These are phyloP conservation scores for Agonopterix heracliana DNA, from an alignment of 2,888 invertebrate genomes.

Conservation along the genomic window DNA sequence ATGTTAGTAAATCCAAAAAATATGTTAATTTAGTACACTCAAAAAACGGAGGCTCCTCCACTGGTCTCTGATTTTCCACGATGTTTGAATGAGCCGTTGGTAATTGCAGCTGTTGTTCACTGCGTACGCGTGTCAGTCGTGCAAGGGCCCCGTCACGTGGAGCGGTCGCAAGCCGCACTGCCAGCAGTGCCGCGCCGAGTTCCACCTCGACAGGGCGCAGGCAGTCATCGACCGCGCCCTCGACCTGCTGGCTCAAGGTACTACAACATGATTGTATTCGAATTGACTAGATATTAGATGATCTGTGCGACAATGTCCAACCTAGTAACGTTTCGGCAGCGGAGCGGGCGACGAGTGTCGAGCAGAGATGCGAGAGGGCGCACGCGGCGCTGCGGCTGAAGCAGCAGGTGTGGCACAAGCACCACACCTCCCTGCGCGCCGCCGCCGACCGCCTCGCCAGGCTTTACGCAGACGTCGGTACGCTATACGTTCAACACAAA, in stretches of 20 bases:
- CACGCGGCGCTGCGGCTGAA: constrained; percentile 39
- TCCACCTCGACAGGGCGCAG: constrained; percentile 35
- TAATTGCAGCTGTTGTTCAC: constrained; percentile 38
- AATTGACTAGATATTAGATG: not conserved
- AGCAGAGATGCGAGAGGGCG: constrained; percentile 37
- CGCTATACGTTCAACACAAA: constrained; percentile 1
- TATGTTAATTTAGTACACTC: too few species aligned
- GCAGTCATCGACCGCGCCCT: constrained; percentile 44
- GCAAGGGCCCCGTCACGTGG: constrained; percentile 56
- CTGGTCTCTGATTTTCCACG: too few species aligned
- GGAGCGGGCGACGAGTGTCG: constrained; percentile 24
- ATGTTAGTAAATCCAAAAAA: too few species aligned
- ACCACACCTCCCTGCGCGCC: constrained; percentile 42
- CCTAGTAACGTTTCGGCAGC: constrained; percentile 24
- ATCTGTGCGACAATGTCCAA: not conserved
- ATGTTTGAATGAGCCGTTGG: too few species aligned
- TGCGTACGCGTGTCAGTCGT: constrained; percentile 58
- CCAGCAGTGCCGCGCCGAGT: constrained; percentile 46
- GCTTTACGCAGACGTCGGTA: constrained; percentile 52
- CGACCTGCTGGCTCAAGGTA: constrained; percentile 41
- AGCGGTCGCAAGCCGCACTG: constrained; percentile 32
- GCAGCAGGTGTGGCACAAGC: constrained; percentile 56
- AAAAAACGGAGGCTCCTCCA: too few species aligned
- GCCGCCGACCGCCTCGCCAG: constrained; percentile 48
- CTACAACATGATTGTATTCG: too few species aligned